These are phyloP conservation scores for Phalacrocorax carbo DNA, from an alignment of 2,113 vertebrate genomes.

Conservation along the genomic window DNA sequence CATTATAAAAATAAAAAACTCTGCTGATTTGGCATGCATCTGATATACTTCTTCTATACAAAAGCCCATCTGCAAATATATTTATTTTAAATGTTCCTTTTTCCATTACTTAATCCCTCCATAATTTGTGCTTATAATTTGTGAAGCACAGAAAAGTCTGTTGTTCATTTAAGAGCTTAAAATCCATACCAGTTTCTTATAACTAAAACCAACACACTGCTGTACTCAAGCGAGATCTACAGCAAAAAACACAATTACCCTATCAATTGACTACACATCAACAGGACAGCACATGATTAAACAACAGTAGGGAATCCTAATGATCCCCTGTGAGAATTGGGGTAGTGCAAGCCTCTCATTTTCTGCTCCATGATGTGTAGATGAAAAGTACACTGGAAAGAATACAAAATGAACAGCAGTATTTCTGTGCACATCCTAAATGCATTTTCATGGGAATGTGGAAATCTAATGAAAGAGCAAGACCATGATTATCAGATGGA, in stretches of 20 bases:
- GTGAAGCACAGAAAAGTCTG: constrained; percentile 20
- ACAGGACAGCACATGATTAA: constrained; percentile 42
- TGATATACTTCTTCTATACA: constrained; percentile 19
- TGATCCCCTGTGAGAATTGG: constrained; percentile 50
- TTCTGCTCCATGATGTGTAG: constrained; percentile 62
- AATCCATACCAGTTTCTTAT: not conserved
- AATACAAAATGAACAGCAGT: constrained; percentile 7
- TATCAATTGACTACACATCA: constrained; percentile 45
- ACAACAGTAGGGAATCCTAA: constrained; percentile 60
- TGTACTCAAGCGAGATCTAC: not conserved
- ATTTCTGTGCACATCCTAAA: constrained; percentile 30
- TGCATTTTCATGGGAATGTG: constrained; percentile 39
- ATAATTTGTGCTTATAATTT: constrained; percentile 9
- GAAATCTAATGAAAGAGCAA: not conserved
- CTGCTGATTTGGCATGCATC: constrained; percentile 16
- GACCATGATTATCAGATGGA: not conserved
- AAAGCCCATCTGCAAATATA: constrained; percentile 38
- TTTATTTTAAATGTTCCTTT: constrained; percentile 46
- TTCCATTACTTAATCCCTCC: constrained; percentile 24
- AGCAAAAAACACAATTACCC: constrained; percentile 15
- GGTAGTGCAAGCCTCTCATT: constrained; percentile 49
- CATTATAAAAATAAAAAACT: constrained; percentile 34
- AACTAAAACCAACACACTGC: constrained; percentile 23
- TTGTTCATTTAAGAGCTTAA: constrained; percentile 36
- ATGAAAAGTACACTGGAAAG: constrained; percentile 37